Evolutionary conservation across 1,140 invertebrate species (phyloP).

Genomic region (Heliothis subflexa): DNA sequence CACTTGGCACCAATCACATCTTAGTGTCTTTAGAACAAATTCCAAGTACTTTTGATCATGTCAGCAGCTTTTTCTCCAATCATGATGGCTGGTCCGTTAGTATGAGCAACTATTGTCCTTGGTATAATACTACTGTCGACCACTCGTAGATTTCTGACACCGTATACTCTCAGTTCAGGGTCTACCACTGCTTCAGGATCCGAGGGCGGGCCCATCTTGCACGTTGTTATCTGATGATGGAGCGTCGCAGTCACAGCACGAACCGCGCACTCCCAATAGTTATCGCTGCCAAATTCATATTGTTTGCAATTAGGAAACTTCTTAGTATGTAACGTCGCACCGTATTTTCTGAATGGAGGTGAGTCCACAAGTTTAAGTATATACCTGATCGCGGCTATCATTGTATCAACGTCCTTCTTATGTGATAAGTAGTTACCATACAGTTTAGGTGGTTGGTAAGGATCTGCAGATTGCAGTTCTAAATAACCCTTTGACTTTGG

Average conservation of each 20-base stretch:
- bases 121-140: constrained; percentile 93
- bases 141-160: constrained; percentile 90
- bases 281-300: constrained; percentile 87
- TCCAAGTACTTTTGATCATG: constrained; percentile 90
- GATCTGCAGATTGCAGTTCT: constrained; percentile 89
- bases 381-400: constrained; percentile 90
- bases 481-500: constrained; percentile 91
- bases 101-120: constrained; percentile 89
- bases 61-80: constrained; percentile 95
- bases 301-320: constrained; percentile 88
- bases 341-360: constrained; percentile 88
- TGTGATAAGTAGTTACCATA: constrained; percentile 91
- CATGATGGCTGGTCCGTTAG: constrained; percentile 92
- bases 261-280: constrained; percentile 92
- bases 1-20: no score
- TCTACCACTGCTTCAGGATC: constrained; percentile 92
- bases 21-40: constrained; percentile 44
- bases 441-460: constrained; percentile 90
- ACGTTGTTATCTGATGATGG: constrained; percentile 91
- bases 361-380: constrained; percentile 87
- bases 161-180: constrained; percentile 89
- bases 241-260: constrained; percentile 88
- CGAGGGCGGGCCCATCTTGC: constrained; percentile 91
- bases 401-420: constrained; percentile 88
- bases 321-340: constrained; percentile 85